Conservation (phyloP, 2,797 vertebrate species). For the Crypturellus tataupa region DNA sequence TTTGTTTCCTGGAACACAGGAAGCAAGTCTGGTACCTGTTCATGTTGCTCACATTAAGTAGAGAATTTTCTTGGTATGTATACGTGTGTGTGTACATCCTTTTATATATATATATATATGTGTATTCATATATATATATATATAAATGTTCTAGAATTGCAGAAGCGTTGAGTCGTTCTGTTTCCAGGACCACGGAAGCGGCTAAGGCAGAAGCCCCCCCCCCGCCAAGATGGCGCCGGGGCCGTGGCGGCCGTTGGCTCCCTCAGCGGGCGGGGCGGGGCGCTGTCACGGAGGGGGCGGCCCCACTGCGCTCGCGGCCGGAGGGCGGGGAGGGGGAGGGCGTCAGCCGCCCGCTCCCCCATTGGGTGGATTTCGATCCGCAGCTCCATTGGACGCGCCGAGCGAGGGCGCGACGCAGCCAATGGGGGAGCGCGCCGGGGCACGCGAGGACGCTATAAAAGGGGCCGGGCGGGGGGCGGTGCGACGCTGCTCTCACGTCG, state of each 20-base stretch:
- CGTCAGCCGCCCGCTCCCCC: accelerated
- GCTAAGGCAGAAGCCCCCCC: accelerated
- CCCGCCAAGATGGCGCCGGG: accelerated
- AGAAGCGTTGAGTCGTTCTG: accelerated
- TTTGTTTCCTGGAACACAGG: neutral
- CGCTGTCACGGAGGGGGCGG: too few relatives aligned
- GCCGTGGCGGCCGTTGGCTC: accelerated
- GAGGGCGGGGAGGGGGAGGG: accelerated
- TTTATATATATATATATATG: too few relatives aligned
- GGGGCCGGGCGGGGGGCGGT: accelerated
- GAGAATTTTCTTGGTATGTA: too few relatives aligned
- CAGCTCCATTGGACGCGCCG: constrained; percentile 22
- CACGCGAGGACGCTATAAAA: neutral
- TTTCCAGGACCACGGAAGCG: accelerated
- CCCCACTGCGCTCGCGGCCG: neutral
- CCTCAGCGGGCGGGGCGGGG: too few relatives aligned
- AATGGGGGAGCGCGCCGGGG: neutral
- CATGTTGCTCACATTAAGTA: accelerated
- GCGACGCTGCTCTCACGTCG: accelerated
- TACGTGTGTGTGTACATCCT: too few relatives aligned
- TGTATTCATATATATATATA: too few relatives aligned
- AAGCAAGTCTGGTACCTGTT: accelerated
- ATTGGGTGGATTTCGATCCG: constrained; percentile 65
- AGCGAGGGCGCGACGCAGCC: accelerated
- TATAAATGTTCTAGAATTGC: neutral